Base-by-base conservation (phyloP, 2,888 invertebrate genomes). In the Caenorhabditis becei region DNA sequence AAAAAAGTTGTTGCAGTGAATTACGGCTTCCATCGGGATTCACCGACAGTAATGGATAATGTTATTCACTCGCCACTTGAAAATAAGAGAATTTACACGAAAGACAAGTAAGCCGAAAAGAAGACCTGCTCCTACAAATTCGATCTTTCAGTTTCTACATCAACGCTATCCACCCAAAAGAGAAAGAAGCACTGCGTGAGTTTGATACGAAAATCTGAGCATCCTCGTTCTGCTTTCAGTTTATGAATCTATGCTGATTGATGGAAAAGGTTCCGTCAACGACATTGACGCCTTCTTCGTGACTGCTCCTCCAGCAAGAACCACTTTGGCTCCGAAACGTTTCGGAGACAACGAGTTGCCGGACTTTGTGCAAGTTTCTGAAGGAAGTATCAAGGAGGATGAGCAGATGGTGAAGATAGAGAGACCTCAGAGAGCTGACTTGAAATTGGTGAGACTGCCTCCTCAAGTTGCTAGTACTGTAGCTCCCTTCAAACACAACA, bases 211-310 rank as follows among this genome's bases (percentile, higher is more conserved):
- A 32, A 7, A 4, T 32, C 10, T 32, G 32, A 32, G 10, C 4
- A 32, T 7, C 32, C 10, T n/a, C n/a, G n/a, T 32, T 32, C 32
- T 10, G 10, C 3, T 70, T 83, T 18, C 66, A 83, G 84, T 84
- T 11, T 84, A 86, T 47, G 79, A 84, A 24, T 58, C 72, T 1
- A 69, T 86, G 61, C 20, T 81, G 37, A 74, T 70, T 23, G 79
- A 81, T 23, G 72, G 80, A 24, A 83, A 82, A 44, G 72, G 74
- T n/a, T 67, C 75, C n/a, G 61, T 72, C 10, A 67, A 70, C 32
- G 82, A 72, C 18, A 65, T 86, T n/a, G 87, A 87, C 66, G 74
- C 86, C 14, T 83, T 85, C 65, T 87, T 85, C 69, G 87, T 87
- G 28, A 87, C 87, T 11, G 62, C 81, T 23, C 86, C 87, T 14